Base-by-base conservation (phyloP, 2,888 invertebrate species). In the Lasioglossum villosulum region DNA sequence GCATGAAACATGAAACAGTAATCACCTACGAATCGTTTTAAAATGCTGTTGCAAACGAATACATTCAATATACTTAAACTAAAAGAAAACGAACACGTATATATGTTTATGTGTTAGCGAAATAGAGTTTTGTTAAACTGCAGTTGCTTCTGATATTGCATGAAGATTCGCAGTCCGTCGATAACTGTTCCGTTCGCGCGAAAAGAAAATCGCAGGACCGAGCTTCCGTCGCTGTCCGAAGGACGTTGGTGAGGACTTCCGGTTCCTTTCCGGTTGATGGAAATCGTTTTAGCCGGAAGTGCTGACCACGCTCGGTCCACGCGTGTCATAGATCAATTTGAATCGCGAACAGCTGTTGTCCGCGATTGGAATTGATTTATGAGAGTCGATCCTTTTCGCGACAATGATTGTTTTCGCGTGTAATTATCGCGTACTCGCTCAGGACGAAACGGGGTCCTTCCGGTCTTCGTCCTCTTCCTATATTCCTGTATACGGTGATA, bases 381-480 rank as follows among this genome's bases (percentile, higher is more conserved):
- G 56, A n/a, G 12, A n/a, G n/a, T 19, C 6, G 45, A 45, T 59
- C 75, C 71, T 81, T 73, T 39, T 68, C 45, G 37, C n/a, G 52
- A 66, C 42, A 70, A 30, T 19, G 45, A 70, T 80, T 34, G 52
- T 63, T 45, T 59, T 66, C 56, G 63, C 42, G 63, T 27, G 63
- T 30, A 63, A 63, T 63, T 63, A 30, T 63, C 82, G 75, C 68
- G 75, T 73, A 83, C 80, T 84, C 71, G 70, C 82, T 79, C 75
- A 34, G 77, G 85, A 87, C 83, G 84, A 85, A 73, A 48, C n/a
- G 39, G 14, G 23, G 42, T 68, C 23, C n/a, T 83, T 63, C 63
- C 63, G 63, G n/a, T 56, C 12, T 63, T 88, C 81, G 79, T 81
- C 79, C 76, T 82, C 82, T 83, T 82, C 84, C 86, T 84, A 83